These are phyloP conservation scores for Drosophila anomelani DNA, from an alignment of 2,888 invertebrate genomes.

Conservation along the genomic window DNA sequence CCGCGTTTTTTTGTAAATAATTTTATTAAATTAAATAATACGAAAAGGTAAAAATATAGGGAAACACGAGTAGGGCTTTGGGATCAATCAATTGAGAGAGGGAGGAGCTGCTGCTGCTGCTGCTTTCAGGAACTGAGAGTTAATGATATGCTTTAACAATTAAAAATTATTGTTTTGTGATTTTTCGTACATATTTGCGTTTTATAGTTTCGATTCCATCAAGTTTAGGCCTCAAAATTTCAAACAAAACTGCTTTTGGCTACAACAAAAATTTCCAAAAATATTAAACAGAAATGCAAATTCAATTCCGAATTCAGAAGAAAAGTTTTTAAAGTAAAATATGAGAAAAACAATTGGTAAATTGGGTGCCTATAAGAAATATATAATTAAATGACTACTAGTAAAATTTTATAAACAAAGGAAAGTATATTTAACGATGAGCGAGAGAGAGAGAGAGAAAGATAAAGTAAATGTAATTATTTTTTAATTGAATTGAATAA, in stretches of 20 bases:
- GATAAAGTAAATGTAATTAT: slow-evolving; percentile 50
- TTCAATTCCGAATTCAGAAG: slow-evolving; percentile 39
- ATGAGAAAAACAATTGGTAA: slow-evolving; percentile 80
- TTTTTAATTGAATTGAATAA: slow-evolving; percentile 51
- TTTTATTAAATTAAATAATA: slow-evolving; percentile 77
- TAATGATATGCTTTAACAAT: slow-evolving; percentile 24
- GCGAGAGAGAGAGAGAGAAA: slow-evolving; percentile 27
- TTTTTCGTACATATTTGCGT: slow-evolving; percentile 11
- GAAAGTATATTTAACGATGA: slow-evolving; percentile 57
- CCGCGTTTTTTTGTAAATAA: slow-evolving; percentile 73
- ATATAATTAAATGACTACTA: slow-evolving; percentile 80
- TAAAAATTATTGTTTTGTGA: slow-evolving; percentile 18
- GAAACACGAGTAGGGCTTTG: slow-evolving; percentile 2
- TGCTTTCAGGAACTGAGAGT: slow-evolving; percentile 8
- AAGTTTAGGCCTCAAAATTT: slow-evolving; percentile 61
- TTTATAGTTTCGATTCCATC: slow-evolving; percentile 23
- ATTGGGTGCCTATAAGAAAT: slow-evolving; percentile 84
- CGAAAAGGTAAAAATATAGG: slow-evolving; percentile 39
- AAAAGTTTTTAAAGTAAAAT: slow-evolving; percentile 40
- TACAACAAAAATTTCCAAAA: slow-evolving; percentile 11
- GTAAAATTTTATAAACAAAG: slow-evolving; percentile 81
- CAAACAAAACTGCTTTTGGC: slow-evolving; percentile 52
- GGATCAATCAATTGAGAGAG: neutral
- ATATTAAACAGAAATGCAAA: slow-evolving; percentile 30
- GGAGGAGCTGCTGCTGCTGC: slow-evolving; percentile 8